These are phyloP conservation scores for Benitochromis conjunctus DNA, from an alignment of 2,113 vertebrate species.

Conservation along the genomic window DNA sequence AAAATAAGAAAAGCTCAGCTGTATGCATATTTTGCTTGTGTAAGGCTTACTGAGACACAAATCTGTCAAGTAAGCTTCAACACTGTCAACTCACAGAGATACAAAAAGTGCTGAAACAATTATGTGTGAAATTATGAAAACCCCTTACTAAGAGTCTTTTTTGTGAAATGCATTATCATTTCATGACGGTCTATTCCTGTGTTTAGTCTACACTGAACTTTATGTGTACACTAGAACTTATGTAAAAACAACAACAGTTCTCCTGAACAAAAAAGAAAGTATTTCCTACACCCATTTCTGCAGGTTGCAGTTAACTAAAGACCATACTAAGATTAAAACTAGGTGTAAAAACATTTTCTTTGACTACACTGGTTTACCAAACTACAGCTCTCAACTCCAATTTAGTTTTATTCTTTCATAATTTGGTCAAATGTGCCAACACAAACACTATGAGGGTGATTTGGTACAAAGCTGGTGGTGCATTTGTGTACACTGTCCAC, in stretches of 20 bases:
- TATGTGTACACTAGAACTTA: neutral
- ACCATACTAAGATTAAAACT: neutral
- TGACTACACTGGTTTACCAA: neutral
- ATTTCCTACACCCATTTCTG: neutral
- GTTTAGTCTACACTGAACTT: neutral
- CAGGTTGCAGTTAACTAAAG: neutral
- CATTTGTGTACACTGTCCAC: neutral
- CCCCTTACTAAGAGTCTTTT: neutral
- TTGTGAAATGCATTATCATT: accelerated
- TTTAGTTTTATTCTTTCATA: neutral
- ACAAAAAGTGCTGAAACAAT: neutral
- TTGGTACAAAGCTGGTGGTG: neutral
- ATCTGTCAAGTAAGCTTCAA: neutral
- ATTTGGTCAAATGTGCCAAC: neutral
- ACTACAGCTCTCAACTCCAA: accelerated
- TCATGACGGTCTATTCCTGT: neutral
- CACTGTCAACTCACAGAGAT: neutral
- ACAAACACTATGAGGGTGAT: neutral
- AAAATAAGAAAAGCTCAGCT: neutral
- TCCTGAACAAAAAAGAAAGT: accelerated
- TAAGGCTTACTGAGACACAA: neutral
- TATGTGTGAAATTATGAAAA: neutral
- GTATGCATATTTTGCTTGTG: neutral
- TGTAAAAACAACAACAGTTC: neutral
- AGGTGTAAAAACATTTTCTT: neutral